Percentiles rank a stretch among this genome's conserved stretches.
Evolutionary conservation across 92 coral and sea anemone species (phyloP).

Genomic region (Actinernus sp.): DNA sequence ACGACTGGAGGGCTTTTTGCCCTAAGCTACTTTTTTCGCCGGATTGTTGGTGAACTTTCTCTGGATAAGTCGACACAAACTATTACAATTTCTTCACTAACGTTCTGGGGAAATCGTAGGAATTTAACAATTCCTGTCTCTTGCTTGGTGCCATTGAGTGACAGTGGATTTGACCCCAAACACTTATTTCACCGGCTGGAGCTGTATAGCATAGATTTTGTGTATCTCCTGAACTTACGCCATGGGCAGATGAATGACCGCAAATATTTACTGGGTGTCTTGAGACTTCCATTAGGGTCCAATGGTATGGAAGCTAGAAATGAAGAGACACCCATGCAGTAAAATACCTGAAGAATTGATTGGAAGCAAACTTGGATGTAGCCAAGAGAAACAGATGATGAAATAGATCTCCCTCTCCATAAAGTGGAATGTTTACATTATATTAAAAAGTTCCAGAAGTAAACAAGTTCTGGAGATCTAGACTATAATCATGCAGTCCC

Average conservation of each 20-base stretch:
- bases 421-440: too few species aligned
- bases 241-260: slow-evolving; percentile 66
- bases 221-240: slow-evolving; percentile 65
- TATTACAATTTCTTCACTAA: slow-evolving; percentile 71
- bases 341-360: too few species aligned
- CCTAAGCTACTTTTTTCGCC: slow-evolving; percentile 81
- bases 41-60: slow-evolving; percentile 78
- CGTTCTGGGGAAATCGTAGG: slow-evolving; percentile 90
- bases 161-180: slow-evolving; percentile 67
- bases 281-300: slow-evolving; percentile 36
- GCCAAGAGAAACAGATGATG: too few species aligned
- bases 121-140: slow-evolving; percentile 42
- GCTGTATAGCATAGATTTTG: slow-evolving; percentile 30
- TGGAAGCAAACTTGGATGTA: too few species aligned
- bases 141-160: slow-evolving; percentile 57
- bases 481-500: too few species aligned
- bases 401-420: too few species aligned
- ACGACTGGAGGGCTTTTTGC: slow-evolving; percentile 78
- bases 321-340: too few species aligned
- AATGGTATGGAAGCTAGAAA: background rate
- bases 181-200: slow-evolving; percentile 76
- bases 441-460: too few species aligned
- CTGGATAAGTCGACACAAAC: slow-evolving; percentile 26
- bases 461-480: too few species aligned
- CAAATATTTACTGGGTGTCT: slow-evolving; percentile 26